Evolutionary conservation across 2,888 invertebrate species (phyloP), one percentile per base, ranked within the genome.

Genomic region (Electrophaes corylata): DNA sequence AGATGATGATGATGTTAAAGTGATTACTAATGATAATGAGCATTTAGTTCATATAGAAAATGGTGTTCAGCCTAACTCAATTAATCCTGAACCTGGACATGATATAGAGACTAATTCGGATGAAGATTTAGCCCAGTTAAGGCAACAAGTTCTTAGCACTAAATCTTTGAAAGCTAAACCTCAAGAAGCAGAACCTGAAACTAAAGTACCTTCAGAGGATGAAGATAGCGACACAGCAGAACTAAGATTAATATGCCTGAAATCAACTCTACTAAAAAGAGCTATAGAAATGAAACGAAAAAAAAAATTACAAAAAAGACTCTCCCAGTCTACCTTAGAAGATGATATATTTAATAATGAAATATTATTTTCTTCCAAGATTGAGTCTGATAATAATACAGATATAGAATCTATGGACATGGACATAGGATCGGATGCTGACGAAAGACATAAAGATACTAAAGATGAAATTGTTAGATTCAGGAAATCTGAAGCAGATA

Each of bases 221-320:
- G 92, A 92, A 69, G 94, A 94, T 64, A 93, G 92, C 73, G 94
- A 95, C 71, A 93, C 94, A 60, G 83, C 93, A 49, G 92, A 94
- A 67, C 79, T 95, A 45, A 86, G 95, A 65, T 80, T 94, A 66
- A 94, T 94, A 64, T 95, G 95, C 51, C 81, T 95, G n/a, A 93
- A 93, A 67, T 95, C 95, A n/a, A 94, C 95, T 4, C 83, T 95
- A 40, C 71, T 94, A 39, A 95, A 94, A 68, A 95, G 94, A 78
- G 94, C 93, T 57, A 91, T 93, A 64, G 92, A 94, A 75, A 88
- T 93, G 73, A 93, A 93, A 78, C 82, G 80, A 62, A 89, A 88
- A 56, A 84, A 88, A 65, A 91, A 88, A 69, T 60, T 84, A 60
- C 81, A 77, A 51, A 90, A 91, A 70, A 78, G 74, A 55, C 65